phyloP scores from a whole-genome alignment of 1,140 invertebrate genomes.

The Drepana arcuata region DNA sequence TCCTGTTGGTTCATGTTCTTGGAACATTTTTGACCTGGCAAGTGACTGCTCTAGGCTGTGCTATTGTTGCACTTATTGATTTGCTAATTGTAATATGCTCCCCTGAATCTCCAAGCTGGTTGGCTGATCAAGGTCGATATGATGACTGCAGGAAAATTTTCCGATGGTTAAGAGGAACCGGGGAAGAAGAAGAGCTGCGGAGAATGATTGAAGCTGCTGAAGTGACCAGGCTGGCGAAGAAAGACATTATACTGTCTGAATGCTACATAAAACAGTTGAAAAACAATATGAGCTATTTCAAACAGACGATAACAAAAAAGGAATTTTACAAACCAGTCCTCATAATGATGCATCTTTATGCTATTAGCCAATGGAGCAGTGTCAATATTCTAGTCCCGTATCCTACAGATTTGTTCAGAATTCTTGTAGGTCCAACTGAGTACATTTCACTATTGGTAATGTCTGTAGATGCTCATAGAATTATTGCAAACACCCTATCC shows the following conservation, averaged over 20 bases:
- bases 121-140: slow-evolving; percentile 9
- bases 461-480: slow-evolving; percentile 23
- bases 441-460: slow-evolving; percentile 18
- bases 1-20: slow-evolving; percentile 18
- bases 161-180: slow-evolving; percentile 6
- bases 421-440: neutral
- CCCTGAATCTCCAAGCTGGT: slow-evolving; percentile 17
- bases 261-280: slow-evolving; percentile 5
- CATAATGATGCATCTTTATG: slow-evolving; percentile 13
- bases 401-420: neutral
- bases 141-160: slow-evolving; percentile 10
- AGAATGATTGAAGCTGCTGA: slow-evolving; percentile 15
- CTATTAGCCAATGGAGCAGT: slow-evolving; percentile 6
- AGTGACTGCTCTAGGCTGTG: slow-evolving; percentile 17
- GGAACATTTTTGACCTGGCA: slow-evolving; percentile 22
- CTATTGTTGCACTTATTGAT: slow-evolving; percentile 14
- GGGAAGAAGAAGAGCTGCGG: slow-evolving; percentile 11
- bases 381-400: slow-evolving; percentile 9
- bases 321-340: slow-evolving; percentile 17
- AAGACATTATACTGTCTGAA: slow-evolving; percentile 6
- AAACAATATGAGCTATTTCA: slow-evolving; percentile 13
- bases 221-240: slow-evolving; percentile 7
- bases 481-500: slow-evolving; percentile 23
- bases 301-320: slow-evolving; percentile 14
- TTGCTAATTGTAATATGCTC: slow-evolving; percentile 12